Conservation (phyloP, 2,113 vertebrate species). For the Lichenostomus cassidix region DNA sequence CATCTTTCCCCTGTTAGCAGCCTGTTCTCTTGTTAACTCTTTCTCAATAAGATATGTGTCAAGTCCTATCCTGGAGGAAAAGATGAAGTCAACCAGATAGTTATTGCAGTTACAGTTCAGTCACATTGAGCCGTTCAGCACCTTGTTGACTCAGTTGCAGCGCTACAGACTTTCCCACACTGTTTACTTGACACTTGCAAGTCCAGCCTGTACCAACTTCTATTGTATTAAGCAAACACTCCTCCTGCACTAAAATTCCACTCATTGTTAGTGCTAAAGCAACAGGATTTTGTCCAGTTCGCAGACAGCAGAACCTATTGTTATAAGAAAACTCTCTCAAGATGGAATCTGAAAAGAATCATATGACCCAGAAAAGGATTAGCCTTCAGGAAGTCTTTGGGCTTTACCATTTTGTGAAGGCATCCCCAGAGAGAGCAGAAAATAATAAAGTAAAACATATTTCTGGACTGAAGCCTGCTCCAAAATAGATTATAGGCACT, state of each 20-base stretch:
- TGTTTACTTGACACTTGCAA: constrained; percentile 73
- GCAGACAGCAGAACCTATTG: constrained; percentile 75
- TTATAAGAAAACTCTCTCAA: constrained; percentile 74
- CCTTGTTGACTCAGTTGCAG: constrained; percentile 75
- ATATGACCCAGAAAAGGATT: constrained; percentile 81
- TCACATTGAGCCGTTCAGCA: constrained; percentile 47
- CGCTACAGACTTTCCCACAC: constrained; percentile 76
- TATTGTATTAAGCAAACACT: constrained; percentile 77
- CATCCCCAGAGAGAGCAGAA: constrained; percentile 66
- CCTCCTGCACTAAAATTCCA: constrained; percentile 73
- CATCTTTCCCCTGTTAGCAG: background rate
- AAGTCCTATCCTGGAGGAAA: constrained; percentile 20
- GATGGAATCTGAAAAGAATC: constrained; percentile 79
- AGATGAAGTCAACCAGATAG: constrained; percentile 48
- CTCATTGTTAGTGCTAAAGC: constrained; percentile 77
- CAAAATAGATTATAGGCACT: constrained; percentile 60
- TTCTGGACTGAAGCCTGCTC: constrained; percentile 65
- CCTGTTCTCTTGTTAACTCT: constrained; percentile 50
- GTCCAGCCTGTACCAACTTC: constrained; percentile 70
- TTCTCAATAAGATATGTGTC: constrained; percentile 42
- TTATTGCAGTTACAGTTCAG: constrained; percentile 49
- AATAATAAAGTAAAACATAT: constrained; percentile 74
- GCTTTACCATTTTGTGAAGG: constrained; percentile 73
- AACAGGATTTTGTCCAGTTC: constrained; percentile 77
- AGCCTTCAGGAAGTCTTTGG: constrained; percentile 80